phyloP scores from a whole-genome alignment of 1,140 invertebrate species.

The Microvelia longipes region DNA sequence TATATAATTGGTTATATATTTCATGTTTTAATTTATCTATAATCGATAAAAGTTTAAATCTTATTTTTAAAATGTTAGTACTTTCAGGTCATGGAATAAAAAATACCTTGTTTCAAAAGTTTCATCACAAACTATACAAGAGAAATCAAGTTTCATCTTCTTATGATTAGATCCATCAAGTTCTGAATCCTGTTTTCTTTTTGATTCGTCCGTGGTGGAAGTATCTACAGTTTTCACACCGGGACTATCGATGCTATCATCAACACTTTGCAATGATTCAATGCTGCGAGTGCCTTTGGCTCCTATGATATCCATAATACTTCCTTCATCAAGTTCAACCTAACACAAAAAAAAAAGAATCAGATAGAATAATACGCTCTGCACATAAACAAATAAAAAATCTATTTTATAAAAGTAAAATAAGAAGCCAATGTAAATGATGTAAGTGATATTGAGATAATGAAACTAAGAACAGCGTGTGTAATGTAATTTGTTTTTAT shows the following conservation, averaged over 20 bases:
- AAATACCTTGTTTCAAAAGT: slow-evolving; percentile 2
- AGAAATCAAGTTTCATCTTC: slow-evolving; percentile 9
- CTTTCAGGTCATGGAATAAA: too few relatives aligned
- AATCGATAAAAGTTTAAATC: too few relatives aligned
- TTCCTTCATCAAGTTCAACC: slow-evolving; percentile 10
- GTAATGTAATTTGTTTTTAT: too few relatives aligned
- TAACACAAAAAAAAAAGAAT: not conserved
- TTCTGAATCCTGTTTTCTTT: not conserved
- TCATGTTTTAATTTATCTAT: too few relatives aligned
- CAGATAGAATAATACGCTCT: too few relatives aligned
- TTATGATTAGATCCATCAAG: slow-evolving; percentile 4
- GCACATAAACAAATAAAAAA: too few relatives aligned
- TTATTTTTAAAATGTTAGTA: too few relatives aligned
- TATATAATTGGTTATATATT: too few relatives aligned
- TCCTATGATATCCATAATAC: slow-evolving; percentile 13
- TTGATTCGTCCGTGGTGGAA: not conserved
- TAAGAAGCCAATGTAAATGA: too few relatives aligned
- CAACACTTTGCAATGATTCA: not conserved
- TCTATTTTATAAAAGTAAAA: too few relatives aligned
- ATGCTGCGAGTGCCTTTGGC: not conserved
- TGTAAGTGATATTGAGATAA: too few relatives aligned
- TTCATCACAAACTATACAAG: slow-evolving; percentile 8
- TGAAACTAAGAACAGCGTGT: too few relatives aligned
- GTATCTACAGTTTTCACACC: not conserved
- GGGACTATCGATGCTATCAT: slow-evolving; percentile 1